phyloP scores from a whole-genome alignment of 2,888 invertebrate genomes.

The Eilema depressum region DNA sequence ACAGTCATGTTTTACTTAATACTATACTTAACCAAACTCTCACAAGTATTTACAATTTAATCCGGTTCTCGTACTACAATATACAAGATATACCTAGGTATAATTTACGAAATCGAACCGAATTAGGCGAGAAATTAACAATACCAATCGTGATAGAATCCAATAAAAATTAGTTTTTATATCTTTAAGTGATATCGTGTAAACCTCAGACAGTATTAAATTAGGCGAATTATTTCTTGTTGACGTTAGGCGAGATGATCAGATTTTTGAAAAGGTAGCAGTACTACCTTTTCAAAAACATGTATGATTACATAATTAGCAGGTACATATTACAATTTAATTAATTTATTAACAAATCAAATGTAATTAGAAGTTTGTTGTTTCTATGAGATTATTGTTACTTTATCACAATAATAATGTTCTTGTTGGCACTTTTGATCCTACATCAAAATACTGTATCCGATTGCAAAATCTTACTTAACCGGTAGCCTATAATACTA shows the following conservation, averaged over 20 bases:
- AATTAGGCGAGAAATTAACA: background rate
- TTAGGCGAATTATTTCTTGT: too few relatives aligned
- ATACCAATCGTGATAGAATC: too few relatives aligned
- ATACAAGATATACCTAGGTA: background rate
- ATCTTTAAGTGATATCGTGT: too few relatives aligned
- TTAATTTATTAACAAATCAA: fast-evolving
- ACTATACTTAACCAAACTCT: background rate
- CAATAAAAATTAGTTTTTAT: too few relatives aligned
- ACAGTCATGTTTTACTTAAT: background rate
- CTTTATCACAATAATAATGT: constrained; percentile 1
- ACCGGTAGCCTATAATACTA: constrained; percentile 26
- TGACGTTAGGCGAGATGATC: too few relatives aligned
- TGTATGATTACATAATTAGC: too few relatives aligned
- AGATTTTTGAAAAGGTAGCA: too few relatives aligned
- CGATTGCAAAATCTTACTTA: constrained; percentile 20
- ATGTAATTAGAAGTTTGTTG: background rate
- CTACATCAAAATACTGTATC: background rate
- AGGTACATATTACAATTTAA: background rate
- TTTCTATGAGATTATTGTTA: background rate
- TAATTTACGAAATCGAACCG: background rate
- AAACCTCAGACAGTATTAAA: too few relatives aligned
- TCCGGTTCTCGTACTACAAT: background rate
- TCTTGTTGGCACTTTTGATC: constrained; percentile 6
- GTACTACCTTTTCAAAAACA: too few relatives aligned
- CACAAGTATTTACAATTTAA: background rate